Evolutionary conservation across 2,888 invertebrate species (phyloP), one percentile per base, ranked within the genome.

Genomic region (Drosophila austrosaltans): DNA sequence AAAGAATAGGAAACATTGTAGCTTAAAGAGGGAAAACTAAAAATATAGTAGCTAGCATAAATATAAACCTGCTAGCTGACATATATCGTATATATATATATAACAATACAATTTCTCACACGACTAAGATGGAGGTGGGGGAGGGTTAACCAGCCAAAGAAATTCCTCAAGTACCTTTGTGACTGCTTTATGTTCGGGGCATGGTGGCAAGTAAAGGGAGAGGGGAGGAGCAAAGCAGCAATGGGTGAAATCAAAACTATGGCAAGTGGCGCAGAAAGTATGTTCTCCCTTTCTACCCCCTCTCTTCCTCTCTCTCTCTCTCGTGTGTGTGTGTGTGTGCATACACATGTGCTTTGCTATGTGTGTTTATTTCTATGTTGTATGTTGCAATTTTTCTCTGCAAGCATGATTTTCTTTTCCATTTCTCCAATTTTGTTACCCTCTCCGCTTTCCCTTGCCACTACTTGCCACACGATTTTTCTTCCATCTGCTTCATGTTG

Each of bases 151-250:
- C 84, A 76, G 77, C 67, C 80, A 75, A 71, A 77, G 75, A 74
- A 82, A 86, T 82, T 77, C 72, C 72, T 66, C 69, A 73, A 80
- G 83, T 75, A 75, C 81, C 79, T 77, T 61, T 72, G 69, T 65
- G 76, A 75, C 75, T 85, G 69, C 69, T 75, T 74, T 69, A 74
- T 65, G 68, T 57, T 57, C 22, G 56, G 7, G 16, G 30, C n/a
- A 53, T 6, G 61, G 28, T 36, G 36, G 36, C 36, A 2, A 10
- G 8, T 8, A 16, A 16, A 16, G 16, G 36, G 36, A 36, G 36
- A 3, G 36, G 36, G 36, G 22, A 48, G 22, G 25, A 16, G 16
- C 16, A 16, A 16, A 16, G 16, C 16, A 16, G 48, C 53, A 63
- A 42, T 44, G 64, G 64, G 54, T 48, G 48, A 48, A 48, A 48